Base-by-base conservation (phyloP, 2,888 invertebrate species). In the Eupithecia exiguata region DNA sequence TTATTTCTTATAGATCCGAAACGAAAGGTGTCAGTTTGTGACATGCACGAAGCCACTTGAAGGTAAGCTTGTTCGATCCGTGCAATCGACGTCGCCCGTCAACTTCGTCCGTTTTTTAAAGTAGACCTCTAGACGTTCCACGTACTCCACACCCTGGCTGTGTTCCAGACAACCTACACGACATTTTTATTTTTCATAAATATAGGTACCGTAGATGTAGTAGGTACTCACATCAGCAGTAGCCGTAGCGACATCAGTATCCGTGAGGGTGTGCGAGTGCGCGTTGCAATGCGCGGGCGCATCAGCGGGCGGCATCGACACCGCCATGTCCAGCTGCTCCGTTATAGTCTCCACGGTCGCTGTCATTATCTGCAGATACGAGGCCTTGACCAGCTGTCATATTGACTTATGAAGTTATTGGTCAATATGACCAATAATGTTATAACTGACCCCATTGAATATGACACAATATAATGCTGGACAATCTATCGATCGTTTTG, bases 291-390 rank as follows among this genome's bases (percentile, higher is more conserved):
- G 78, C 97, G 96, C 63, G 90, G 75, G 93, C 72, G 87, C 91
- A 74, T 92, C 92, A 0, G 88, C 78, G 0, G 98, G 97, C 84
- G 98, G 98, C 85, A 98, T 96, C 62, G 97, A 96, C 62, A 97
- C 97, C 62, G 98, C 97, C 87, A 98, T 95, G 90, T 99, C 99
- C 86, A 98, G 94, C 90, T 98, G 97, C 89, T 98, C 98, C 76
- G 97, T 97, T 80, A 98, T 98, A 53, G 98, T 98, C 95, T 98
- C 98, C 85, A 98, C 98, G n/a, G 98, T 98, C 36, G 98, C 98
- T 82, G 98, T 98, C 97, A 98, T 97, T 87, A 98, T 98, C 98
- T 98, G 95, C 63, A 71, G 75, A 81, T 81, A 83, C 79, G n/a
- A 18, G 36, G 35, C 49, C 16, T 65, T 70, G 25, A 58, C 21